phyloP scores from a whole-genome alignment of 1,140 invertebrate genomes.

The Solen grandis region DNA sequence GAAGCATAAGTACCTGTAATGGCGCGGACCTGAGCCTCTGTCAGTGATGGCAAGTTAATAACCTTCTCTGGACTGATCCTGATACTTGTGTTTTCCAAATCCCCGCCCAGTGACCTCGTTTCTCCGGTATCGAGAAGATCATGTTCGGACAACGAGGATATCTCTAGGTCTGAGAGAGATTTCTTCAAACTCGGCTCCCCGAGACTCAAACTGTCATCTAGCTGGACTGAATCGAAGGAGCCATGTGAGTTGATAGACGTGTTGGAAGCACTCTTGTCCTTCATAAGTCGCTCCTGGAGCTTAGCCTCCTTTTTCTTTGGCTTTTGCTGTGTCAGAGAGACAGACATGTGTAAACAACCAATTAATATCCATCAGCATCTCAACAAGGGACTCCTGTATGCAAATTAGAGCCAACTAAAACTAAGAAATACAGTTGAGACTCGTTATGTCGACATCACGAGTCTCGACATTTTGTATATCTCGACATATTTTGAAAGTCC shows the following conservation, averaged over 20 bases:
- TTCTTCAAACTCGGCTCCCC: slow-evolving; percentile 53
- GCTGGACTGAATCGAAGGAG: slow-evolving; percentile 59
- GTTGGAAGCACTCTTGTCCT: slow-evolving; percentile 58
- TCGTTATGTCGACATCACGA: too few species aligned
- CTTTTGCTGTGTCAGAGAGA: too few species aligned
- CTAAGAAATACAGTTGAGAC: too few species aligned
- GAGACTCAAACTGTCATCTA: slow-evolving; percentile 51
- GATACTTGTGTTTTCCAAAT: slow-evolving; percentile 63
- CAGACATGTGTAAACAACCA: too few species aligned
- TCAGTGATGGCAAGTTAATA: slow-evolving; percentile 77
- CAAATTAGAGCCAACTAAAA: too few species aligned
- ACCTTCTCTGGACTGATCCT: slow-evolving; percentile 77
- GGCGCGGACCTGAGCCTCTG: slow-evolving; percentile 79
- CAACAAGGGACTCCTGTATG: too few species aligned
- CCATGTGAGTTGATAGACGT: slow-evolving; percentile 60
- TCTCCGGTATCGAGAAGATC: slow-evolving; percentile 64
- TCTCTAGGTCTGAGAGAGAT: slow-evolving; percentile 64
- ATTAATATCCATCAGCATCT: too few species aligned
- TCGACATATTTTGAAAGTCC: too few species aligned
- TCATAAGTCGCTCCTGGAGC: slow-evolving; percentile 37
- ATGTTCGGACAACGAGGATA: slow-evolving; percentile 56
- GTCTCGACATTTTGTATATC: too few species aligned
- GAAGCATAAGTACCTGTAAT: slow-evolving; percentile 81
- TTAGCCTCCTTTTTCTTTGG: slow-evolving; percentile 52
- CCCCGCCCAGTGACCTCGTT: slow-evolving; percentile 66